phyloP scores from a whole-genome alignment of 2,888 invertebrate genomes.

The Linnaemya tessellans region DNA sequence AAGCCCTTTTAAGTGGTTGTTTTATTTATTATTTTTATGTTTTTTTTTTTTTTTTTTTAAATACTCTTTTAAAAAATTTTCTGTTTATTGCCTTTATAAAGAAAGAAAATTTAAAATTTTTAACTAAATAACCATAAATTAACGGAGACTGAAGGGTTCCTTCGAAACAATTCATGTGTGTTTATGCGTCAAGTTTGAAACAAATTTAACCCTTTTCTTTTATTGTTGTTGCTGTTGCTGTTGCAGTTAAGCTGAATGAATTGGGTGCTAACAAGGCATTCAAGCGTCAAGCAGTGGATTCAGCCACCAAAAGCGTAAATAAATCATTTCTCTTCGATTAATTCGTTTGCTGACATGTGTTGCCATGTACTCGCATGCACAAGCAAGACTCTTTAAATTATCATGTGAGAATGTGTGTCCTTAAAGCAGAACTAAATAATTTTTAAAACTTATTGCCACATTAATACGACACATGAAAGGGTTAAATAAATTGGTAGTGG shows the following conservation, averaged over 20 bases:
- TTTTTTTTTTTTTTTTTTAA: neutral
- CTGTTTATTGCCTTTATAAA: constrained; percentile 42
- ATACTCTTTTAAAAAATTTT: constrained; percentile 8
- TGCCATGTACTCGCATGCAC: constrained; percentile 62
- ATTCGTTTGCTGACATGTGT: constrained; percentile 84
- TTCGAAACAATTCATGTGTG: constrained; percentile 52
- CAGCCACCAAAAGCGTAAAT: constrained; percentile 78
- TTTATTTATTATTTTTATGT: constrained; percentile 19
- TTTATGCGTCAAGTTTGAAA: constrained; percentile 5
- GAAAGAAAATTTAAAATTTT: constrained; percentile 47
- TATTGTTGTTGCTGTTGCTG: neutral
- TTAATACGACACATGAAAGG: neutral
- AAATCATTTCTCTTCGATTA: constrained; percentile 84
- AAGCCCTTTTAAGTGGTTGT: constrained; percentile 62
- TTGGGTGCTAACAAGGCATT: constrained; percentile 75
- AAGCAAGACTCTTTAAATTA: constrained; percentile 9
- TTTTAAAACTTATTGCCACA: constrained; percentile 32
- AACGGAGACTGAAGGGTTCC: constrained; percentile 62
- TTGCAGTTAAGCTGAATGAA: constrained; percentile 17
- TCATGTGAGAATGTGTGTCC: constrained; percentile 3
- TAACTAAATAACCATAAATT: constrained; percentile 69
- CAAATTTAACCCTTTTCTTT: constrained; percentile 65
- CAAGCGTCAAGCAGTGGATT: constrained; percentile 75
- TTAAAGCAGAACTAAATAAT: constrained; percentile 62
- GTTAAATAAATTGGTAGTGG: neutral